Conservation (phyloP, 2,888 invertebrate genomes). For the Flexamia atlantica region DNA sequence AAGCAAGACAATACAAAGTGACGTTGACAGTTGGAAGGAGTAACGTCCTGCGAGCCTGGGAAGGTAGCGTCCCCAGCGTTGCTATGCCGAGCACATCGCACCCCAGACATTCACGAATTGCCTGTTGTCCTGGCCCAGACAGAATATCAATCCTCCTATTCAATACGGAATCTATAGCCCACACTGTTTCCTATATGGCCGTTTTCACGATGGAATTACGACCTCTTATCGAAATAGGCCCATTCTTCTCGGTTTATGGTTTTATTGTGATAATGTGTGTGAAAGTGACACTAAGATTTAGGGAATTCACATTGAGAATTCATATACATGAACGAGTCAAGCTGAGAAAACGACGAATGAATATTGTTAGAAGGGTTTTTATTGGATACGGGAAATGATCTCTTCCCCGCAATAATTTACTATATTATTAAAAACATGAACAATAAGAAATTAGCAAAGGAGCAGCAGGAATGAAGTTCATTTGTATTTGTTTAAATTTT, state of each 20-base stretch:
- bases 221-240: slow-evolving; percentile 39
- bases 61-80: slow-evolving; percentile 15
- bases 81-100: slow-evolving; percentile 35
- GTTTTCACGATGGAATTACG: slow-evolving; percentile 43
- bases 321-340: not conserved
- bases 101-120: slow-evolving; percentile 55
- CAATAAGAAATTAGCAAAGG: too few relatives aligned
- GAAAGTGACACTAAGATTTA: slow-evolving; percentile 28
- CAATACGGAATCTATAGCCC: slow-evolving; percentile 51
- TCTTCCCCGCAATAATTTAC: too few relatives aligned
- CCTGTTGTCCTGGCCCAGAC: slow-evolving; percentile 50
- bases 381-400: too few relatives aligned
- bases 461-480: too few relatives aligned
- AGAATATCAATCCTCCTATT: slow-evolving; percentile 46
- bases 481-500: too few relatives aligned
- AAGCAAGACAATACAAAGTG: too few relatives aligned
- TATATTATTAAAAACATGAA: too few relatives aligned
- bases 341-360: not conserved
- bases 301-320: not conserved
- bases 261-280: slow-evolving; percentile 44
- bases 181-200: slow-evolving; percentile 4
- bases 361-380: too few relatives aligned
- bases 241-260: slow-evolving; percentile 49
- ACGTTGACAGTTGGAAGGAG: not conserved
- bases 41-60: slow-evolving; percentile 33